Evolutionary conservation across 2,113 vertebrate species (phyloP).

Genomic region (Pelecanus crispus): DNA sequence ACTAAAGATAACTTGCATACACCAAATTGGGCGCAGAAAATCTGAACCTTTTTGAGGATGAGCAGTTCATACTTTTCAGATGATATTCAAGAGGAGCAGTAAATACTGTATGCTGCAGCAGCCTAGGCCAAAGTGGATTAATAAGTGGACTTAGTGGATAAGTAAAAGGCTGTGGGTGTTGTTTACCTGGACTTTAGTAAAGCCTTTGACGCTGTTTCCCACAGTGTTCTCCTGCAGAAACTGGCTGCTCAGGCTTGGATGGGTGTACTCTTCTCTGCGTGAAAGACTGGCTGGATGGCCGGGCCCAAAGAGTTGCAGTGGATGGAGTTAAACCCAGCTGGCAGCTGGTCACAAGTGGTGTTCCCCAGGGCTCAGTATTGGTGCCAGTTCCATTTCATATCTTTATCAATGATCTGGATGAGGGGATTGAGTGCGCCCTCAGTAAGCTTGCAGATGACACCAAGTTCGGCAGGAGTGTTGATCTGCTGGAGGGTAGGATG

Average conservation of each 20-base stretch:
- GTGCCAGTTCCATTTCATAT: background rate
- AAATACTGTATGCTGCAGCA: background rate
- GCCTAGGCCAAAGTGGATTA: background rate
- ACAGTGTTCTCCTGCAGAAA: background rate
- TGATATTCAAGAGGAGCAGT: background rate
- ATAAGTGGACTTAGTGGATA: background rate
- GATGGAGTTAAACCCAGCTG: background rate
- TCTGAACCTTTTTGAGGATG: background rate
- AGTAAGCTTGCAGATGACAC: fast-evolving
- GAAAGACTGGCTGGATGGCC: background rate
- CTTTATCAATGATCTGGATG: background rate
- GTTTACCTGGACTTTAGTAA: background rate
- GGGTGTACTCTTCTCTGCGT: fast-evolving
- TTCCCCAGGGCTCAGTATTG: background rate
- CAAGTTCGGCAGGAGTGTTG: background rate
- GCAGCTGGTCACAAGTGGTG: fast-evolving
- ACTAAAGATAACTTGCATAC: background rate
- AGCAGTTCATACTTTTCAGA: background rate
- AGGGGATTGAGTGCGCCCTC: fast-evolving
- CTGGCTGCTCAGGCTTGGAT: background rate
- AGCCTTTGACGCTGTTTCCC: background rate
- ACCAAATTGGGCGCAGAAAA: background rate
- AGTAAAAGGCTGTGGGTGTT: background rate
- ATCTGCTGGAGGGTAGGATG: background rate
- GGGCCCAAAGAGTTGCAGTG: background rate